phyloP scores from a whole-genome alignment of 1,140 invertebrate genomes.

The Drosophila ananassae region DNA sequence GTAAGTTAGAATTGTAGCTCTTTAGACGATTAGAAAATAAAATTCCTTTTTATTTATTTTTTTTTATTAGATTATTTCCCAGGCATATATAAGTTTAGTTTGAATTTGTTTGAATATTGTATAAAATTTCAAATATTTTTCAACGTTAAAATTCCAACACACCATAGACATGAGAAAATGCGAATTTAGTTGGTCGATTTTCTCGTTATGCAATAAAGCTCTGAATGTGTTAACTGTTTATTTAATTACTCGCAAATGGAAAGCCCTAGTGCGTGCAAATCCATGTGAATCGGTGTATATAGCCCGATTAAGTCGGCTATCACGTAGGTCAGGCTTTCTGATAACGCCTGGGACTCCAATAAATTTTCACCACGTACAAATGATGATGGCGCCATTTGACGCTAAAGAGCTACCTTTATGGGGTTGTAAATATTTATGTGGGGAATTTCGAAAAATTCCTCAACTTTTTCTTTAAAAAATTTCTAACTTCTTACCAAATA shows the following conservation, averaged over 20 bases:
- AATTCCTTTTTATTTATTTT: no score
- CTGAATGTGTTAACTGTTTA: slow-evolving; percentile 37
- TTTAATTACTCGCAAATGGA: slow-evolving; percentile 69
- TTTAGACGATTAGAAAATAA: no score
- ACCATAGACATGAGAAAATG: slow-evolving; percentile 10
- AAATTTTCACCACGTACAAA: slow-evolving; percentile 76
- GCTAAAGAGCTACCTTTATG: slow-evolving; percentile 46
- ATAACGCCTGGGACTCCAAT: slow-evolving; percentile 57
- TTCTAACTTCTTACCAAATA: slow-evolving; percentile 24
- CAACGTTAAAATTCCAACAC: slow-evolving; percentile 6
- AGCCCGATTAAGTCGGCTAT: slow-evolving; percentile 46
- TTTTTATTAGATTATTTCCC: no score
- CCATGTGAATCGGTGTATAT: slow-evolving; percentile 57
- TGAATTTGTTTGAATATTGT: background rate
- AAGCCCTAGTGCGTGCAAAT: slow-evolving; percentile 60
- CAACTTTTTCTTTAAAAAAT: slow-evolving; percentile 46
- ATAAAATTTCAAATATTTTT: slow-evolving; percentile 6
- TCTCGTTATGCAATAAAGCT: slow-evolving; percentile 49
- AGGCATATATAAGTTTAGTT: background rate
- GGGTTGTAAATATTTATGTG: slow-evolving; percentile 57
- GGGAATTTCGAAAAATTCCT: slow-evolving; percentile 25
- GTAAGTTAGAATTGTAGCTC: no score
- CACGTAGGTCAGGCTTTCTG: slow-evolving; percentile 61
- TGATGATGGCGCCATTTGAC: slow-evolving; percentile 70
- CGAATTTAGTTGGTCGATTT: slow-evolving; percentile 13